phyloP scores from a whole-genome alignment of 1,140 invertebrate genomes.

The Yoshiicerus persimilis region DNA sequence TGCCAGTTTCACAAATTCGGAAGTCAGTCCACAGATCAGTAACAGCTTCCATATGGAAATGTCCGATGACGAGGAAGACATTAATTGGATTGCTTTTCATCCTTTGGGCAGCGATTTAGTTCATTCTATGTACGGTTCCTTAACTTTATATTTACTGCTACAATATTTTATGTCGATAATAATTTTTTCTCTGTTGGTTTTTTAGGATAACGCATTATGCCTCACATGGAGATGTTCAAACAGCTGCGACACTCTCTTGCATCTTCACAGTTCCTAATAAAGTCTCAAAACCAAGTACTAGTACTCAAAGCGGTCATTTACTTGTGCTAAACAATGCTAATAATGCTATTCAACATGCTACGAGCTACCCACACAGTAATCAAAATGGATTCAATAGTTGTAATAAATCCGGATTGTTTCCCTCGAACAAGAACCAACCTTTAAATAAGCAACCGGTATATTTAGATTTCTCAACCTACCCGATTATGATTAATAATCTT shows the following conservation, averaged over 20 bases:
- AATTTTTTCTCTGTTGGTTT: background rate
- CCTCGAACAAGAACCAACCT: conserved; percentile 4
- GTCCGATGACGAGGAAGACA: conserved; percentile 56
- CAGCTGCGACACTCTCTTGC: conserved; percentile 88
- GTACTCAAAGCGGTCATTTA: background rate
- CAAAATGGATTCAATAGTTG: background rate
- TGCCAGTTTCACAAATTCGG: background rate
- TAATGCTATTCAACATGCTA: background rate
- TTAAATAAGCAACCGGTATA: conserved; percentile 32
- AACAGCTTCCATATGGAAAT: background rate
- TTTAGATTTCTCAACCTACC: background rate
- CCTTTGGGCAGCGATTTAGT: conserved; percentile 83
- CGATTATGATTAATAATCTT: too few relatives aligned
- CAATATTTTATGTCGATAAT: background rate
- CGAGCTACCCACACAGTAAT: background rate
- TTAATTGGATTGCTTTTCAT: conserved; percentile 72
- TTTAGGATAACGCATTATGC: conserved; percentile 59
- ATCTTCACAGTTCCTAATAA: conserved; percentile 30
- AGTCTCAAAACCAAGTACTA: background rate
- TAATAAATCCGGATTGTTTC: background rate
- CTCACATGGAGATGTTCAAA: conserved; percentile 80
- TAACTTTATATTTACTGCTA: background rate
- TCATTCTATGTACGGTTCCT: conserved; percentile 72
- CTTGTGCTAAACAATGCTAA: background rate
- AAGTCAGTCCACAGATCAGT: background rate